Evolutionary conservation across 1,140 invertebrate species (phyloP), one percentile per base, ranked within the genome.

Genomic region (Drosophila pectinifera): DNA sequence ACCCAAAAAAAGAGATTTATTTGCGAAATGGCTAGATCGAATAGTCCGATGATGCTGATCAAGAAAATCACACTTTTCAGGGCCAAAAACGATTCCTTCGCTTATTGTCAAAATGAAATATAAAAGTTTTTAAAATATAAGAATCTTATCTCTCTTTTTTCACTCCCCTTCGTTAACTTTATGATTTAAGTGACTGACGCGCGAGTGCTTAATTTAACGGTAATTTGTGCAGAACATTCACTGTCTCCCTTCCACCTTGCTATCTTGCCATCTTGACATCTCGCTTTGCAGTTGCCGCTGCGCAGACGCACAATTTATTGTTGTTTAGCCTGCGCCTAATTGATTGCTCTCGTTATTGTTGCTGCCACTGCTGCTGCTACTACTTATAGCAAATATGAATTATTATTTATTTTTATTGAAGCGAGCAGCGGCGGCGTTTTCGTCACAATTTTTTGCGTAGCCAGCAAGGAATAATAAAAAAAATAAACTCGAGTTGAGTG

Each of bases 381-480:
- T 85, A 56, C 68, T 85, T 80, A 78, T 70, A 55, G 81, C 68
- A 85, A 85, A 85, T 88, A 88, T 79, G 51, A 86, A 86, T 82
- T 86, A 88, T 79, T 86, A 83, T 86, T 86, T 82, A 72, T 88
- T 88, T 75, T 79, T 86, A 86, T 86, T 88, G 72, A 79, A 83
- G 83, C 65, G 63, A 77, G 46, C 78, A 43, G 59, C 67, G 57
- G 68, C 62, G 36, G 10, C 31, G 14, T 73, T 78, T 73, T 73
- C 62, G 49, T 76, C 65, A 67, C 80, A 80, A 48, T 53, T 74
- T 85, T 80, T 77, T 68, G 74, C 74, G 64, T 76, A 54, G 73
- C 68, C 73, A 34, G 36, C 41, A 39, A 58, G 31, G 73, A 73
- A 59, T 54, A 76, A 46, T 34, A 65, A 54, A 67, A 41, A n/a